Evolutionary conservation across 2,113 vertebrate species (phyloP).

Genomic region (Regulus satrapa): DNA sequence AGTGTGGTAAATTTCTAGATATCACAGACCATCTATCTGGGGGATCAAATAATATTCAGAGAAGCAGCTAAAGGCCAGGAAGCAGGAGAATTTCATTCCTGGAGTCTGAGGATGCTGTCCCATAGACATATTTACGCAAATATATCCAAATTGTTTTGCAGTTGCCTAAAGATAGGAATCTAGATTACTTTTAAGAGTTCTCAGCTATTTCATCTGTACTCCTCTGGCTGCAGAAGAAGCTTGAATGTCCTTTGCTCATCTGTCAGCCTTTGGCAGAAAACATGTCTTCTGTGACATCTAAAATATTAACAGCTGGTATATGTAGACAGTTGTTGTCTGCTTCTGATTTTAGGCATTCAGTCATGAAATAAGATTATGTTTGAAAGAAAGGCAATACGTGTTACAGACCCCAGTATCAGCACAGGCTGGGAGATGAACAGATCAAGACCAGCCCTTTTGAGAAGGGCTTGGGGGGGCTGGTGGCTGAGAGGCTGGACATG

Average conservation of each 20-base stretch:
- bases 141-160: background rate
- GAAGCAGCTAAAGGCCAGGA: background rate
- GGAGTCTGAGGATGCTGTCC: background rate
- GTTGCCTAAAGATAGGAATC: background rate
- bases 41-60: background rate
- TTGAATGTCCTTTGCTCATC: background rate
- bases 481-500: background rate
- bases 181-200: background rate
- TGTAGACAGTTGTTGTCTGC: background rate
- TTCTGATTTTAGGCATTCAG: background rate
- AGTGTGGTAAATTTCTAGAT: background rate
- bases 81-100: background rate
- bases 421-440: background rate
- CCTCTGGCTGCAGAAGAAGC: background rate
- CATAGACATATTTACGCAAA: background rate
- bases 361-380: background rate
- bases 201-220: background rate
- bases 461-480: fast-evolving
- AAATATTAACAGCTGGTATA: background rate
- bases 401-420: background rate
- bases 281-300: background rate
- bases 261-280: background rate
- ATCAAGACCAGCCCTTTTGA: fast-evolving
- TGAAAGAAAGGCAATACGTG: background rate
- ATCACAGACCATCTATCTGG: background rate